These are phyloP conservation scores for Lycophotia porphyrea DNA, from an alignment of 2,888 invertebrate genomes.

Conservation along the genomic window DNA sequence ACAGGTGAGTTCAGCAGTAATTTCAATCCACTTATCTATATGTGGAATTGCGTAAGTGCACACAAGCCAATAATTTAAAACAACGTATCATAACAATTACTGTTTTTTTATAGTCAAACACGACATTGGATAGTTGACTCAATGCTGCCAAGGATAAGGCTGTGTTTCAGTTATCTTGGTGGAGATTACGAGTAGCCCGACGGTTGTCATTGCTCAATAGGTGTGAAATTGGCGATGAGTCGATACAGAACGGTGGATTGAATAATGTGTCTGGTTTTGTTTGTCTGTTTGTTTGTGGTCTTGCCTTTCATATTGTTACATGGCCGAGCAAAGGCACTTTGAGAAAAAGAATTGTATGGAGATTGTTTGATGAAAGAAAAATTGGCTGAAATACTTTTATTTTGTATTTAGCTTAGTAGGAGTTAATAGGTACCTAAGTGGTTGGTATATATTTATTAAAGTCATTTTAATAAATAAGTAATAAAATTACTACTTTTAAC, in stretches of 20 bases:
- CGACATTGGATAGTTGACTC: slow-evolving; percentile 53
- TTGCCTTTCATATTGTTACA: slow-evolving; percentile 33
- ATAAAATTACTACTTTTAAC: slow-evolving; percentile 1
- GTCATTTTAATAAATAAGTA: neutral
- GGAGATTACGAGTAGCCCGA: slow-evolving; percentile 62
- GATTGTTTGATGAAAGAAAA: neutral
- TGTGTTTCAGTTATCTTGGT: slow-evolving; percentile 59
- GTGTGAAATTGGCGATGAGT: slow-evolving; percentile 82
- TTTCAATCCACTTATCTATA: slow-evolving; percentile 64
- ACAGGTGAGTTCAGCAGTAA: slow-evolving; percentile 46
- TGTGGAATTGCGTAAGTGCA: slow-evolving; percentile 65
- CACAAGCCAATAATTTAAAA: slow-evolving; percentile 71
- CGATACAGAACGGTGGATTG: slow-evolving; percentile 75
- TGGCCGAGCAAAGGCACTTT: neutral
- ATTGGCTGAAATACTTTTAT: neutral
- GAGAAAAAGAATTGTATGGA: neutral
- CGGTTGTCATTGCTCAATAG: slow-evolving; percentile 79
- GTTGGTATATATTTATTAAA: neutral
- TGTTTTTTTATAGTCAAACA: slow-evolving; percentile 46
- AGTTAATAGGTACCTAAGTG: neutral
- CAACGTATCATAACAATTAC: slow-evolving; percentile 66
- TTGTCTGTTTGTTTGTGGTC: slow-evolving; percentile 48
- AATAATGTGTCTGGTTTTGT: slow-evolving; percentile 72
- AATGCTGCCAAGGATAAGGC: slow-evolving; percentile 59
- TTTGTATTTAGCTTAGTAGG: neutral